phyloP scores from a whole-genome alignment of 1,140 invertebrate genomes.

The Leguminivora glycinivorella region DNA sequence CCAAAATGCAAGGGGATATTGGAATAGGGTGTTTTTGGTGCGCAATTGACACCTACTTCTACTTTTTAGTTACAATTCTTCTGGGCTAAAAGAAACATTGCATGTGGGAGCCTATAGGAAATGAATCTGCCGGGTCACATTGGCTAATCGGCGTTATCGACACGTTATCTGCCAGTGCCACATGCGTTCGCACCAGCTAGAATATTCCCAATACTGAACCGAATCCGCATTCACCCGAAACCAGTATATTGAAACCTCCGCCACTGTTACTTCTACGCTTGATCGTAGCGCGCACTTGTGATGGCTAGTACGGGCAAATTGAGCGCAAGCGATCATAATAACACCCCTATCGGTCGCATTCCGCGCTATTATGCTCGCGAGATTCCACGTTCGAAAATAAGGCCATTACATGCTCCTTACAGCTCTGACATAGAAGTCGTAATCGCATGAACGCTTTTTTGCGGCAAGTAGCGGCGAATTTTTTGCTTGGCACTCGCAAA shows the following conservation, averaged over 20 bases:
- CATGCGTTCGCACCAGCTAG: constrained; percentile 38
- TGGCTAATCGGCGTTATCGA: constrained; percentile 69
- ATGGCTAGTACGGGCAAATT: constrained; percentile 33
- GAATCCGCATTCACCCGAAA: constrained; percentile 40
- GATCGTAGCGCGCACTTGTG: constrained; percentile 35
- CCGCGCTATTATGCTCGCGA: constrained; percentile 69
- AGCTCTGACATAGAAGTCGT: background rate
- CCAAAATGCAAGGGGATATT: too few species aligned
- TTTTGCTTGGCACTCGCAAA: constrained; percentile 64
- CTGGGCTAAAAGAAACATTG: background rate
- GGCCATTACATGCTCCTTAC: constrained; percentile 14
- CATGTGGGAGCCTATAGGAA: constrained; percentile 25
- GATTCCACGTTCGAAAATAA: constrained; percentile 48
- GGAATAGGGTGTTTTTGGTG: too few species aligned
- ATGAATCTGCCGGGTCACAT: constrained; percentile 58
- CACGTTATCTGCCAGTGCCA: constrained; percentile 58
- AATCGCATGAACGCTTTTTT: background rate
- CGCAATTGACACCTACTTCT: too few species aligned
- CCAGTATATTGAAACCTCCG: background rate
- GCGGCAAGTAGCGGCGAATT: constrained; percentile 61
- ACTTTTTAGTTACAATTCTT: too few species aligned
- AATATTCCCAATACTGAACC: constrained; percentile 32
- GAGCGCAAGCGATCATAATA: background rate
- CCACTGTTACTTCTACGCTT: background rate
- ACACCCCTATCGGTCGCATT: constrained; percentile 54